A percentile compares a stretch with the other conserved stretches of the same genome.
These are phyloP conservation scores for Leptothorax acervorum DNA, from an alignment of 2,888 invertebrate genomes.

Conservation along the genomic window DNA sequence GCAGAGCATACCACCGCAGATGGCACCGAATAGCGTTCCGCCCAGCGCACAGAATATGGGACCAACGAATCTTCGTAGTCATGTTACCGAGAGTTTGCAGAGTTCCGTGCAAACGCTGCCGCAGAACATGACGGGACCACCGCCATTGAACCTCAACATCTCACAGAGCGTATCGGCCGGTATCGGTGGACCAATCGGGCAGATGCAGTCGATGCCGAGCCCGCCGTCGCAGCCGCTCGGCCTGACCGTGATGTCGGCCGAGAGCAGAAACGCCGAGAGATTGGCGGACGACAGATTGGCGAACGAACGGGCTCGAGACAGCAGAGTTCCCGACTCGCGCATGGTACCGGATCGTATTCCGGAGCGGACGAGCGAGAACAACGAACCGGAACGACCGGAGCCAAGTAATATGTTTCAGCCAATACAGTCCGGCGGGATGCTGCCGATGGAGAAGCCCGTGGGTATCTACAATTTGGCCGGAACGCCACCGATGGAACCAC, in stretches of 20 bases:
- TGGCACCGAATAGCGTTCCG: slow-evolving; percentile 62
- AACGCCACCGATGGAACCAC: slow-evolving; percentile 87
- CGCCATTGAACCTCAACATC: slow-evolving; percentile 83
- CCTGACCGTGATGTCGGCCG: slow-evolving; percentile 80
- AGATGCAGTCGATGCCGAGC: slow-evolving; percentile 80
- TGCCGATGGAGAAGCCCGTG: slow-evolving; percentile 77
- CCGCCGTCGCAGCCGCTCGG: slow-evolving; percentile 83
- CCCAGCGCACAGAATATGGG: slow-evolving; percentile 74
- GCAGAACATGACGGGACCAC: slow-evolving; percentile 76
- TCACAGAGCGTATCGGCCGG: slow-evolving; percentile 81
- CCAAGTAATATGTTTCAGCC: slow-evolving; percentile 82
- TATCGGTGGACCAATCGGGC: slow-evolving; percentile 27
- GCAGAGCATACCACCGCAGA: slow-evolving; percentile 76
- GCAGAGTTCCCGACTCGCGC: slow-evolving; percentile 64
- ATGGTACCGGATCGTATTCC: slow-evolving; percentile 66
- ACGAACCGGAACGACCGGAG: slow-evolving; percentile 77
- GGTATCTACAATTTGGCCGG: slow-evolving; percentile 80
- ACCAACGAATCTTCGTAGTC: slow-evolving; percentile 71
- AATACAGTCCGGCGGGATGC: slow-evolving; percentile 79
- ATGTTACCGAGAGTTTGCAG: slow-evolving; percentile 67
- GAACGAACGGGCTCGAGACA: slow-evolving; percentile 70
- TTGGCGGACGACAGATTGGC: slow-evolving; percentile 74
- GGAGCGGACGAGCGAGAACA: slow-evolving; percentile 69
- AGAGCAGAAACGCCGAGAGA: slow-evolving; percentile 78
- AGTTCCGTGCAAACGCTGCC: slow-evolving; percentile 68